These are phyloP conservation scores for Helostoma temminkii DNA, from an alignment of 2,797 vertebrate species.

Conservation along the genomic window DNA sequence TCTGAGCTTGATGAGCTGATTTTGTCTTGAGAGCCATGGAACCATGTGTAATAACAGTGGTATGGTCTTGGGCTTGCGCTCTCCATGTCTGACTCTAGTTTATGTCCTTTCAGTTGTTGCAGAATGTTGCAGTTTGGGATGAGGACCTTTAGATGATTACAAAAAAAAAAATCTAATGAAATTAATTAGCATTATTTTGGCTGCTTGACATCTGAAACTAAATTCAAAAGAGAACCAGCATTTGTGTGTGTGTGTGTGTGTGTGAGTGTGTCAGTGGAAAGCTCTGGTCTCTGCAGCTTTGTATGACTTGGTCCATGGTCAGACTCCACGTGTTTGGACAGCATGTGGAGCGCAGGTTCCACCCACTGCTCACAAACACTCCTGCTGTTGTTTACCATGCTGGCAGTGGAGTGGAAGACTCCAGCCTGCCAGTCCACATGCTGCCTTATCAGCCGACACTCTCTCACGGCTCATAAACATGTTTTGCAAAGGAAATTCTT, in stretches of 20 bases:
- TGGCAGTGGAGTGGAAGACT: slow-evolving; percentile 63
- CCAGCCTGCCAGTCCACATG: slow-evolving; percentile 55
- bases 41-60: background rate
- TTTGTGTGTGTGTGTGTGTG: slow-evolving; percentile 9
- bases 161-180: too few species aligned
- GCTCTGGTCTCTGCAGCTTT: slow-evolving; percentile 28
- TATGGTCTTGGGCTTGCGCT: background rate
- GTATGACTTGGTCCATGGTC: slow-evolving; percentile 19
- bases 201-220: background rate
- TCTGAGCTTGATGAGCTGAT: background rate
- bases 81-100: background rate
- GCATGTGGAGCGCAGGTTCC: slow-evolving; percentile 54
- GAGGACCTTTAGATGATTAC: too few species aligned
- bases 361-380: slow-evolving; percentile 59
- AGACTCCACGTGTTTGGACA: slow-evolving; percentile 62
- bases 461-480: slow-evolving; percentile 57
- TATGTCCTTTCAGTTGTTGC: background rate
- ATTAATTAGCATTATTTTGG: background rate
- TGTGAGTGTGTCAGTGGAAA: slow-evolving; percentile 35
- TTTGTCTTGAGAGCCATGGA: slow-evolving; percentile 15
- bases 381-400: slow-evolving; percentile 70
- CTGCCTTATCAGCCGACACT: slow-evolving; percentile 53
- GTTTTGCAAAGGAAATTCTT: slow-evolving; percentile 55
- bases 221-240: background rate
- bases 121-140: too few species aligned